Base-by-base conservation (phyloP, 64 coral and sea anemone species). In the Hydrozoanthus tunicans region DNA sequence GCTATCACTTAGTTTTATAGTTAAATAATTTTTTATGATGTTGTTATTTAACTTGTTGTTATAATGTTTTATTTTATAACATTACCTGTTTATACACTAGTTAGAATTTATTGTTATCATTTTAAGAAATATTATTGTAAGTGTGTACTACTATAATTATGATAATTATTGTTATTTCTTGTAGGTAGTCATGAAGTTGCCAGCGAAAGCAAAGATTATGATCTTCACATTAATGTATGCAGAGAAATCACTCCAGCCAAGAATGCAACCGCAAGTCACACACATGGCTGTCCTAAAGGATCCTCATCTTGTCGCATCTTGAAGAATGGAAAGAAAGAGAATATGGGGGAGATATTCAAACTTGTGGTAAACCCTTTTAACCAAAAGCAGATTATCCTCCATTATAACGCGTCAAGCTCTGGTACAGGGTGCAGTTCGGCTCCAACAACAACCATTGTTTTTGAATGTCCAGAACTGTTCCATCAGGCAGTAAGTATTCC, bases 171-270 rank as follows among this genome's bases (percentile, higher is more conserved):
- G 32, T 43, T 43, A 43, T 43, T 43, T 43, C 32, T 43, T 43
- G 32, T 57, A 98, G 96, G 93, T 89, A 94, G 96, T 4, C 77
- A 98, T 84, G 70, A 91, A 71, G 96, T 98, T 77, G 89, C 93
- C 23, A 89, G 81, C 83, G 69, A 90, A 70, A 91, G 69, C 60
- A 25, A 10, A 66, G 68, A 56, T 6, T 88, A 92, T 89, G 91
- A 91, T 59, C 93, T 98, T 78, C 72, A 81, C 60, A 98, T 98
- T 67, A 98, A 98, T 60, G 91, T 98, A 5, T 98, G 96, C 67
- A 54, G 93, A 70, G 96, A 95, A 20, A 98, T 98, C 56, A 98
- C 80, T 56, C 64, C 81, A 13, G 43, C 70, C 23, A 83, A 74
- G 70, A 83, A 59, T 12, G 5, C 63, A 17, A 86, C 72, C 3